Percentiles rank a stretch among this genome's conserved stretches.
These are phyloP conservation scores for Taxidea taxus DNA, from an alignment of 2,113 vertebrate genomes.

Conservation along the genomic window DNA sequence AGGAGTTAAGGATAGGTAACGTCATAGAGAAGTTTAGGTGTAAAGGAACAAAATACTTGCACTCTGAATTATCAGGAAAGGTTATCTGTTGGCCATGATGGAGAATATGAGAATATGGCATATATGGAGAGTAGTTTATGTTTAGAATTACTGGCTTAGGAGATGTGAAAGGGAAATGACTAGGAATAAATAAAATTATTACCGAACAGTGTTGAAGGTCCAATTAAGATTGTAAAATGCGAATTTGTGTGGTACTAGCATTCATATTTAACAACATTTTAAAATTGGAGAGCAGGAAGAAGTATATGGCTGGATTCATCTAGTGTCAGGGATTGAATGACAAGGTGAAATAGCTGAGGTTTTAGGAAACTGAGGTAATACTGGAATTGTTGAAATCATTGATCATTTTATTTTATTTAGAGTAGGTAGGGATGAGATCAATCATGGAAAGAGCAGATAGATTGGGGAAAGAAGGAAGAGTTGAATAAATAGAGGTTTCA, in stretches of 20 bases:
- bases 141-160: not conserved
- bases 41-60: conserved; percentile 5
- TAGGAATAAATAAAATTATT: not conserved
- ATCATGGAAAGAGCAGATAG: not conserved
- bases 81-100: not conserved
- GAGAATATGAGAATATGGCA: not conserved
- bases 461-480: not conserved
- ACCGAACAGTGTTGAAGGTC: not conserved
- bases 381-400: not conserved
- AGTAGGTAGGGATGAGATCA: not conserved
- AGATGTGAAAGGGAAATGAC: not conserved
- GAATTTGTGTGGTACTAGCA: not conserved
- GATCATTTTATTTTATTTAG: not conserved
- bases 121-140: not conserved
- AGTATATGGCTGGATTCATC: not conserved
- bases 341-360: not conserved
- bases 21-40: not conserved
- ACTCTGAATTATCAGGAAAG: not conserved
- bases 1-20: not conserved
- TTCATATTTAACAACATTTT: not conserved
- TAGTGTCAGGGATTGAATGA: not conserved
- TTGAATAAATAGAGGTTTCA: conserved; percentile 34
- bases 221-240: not conserved
- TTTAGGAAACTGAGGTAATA: not conserved
- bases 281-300: not conserved